These are phyloP conservation scores for Abrostola tripartita DNA, from an alignment of 2,888 invertebrate genomes.

Conservation along the genomic window DNA sequence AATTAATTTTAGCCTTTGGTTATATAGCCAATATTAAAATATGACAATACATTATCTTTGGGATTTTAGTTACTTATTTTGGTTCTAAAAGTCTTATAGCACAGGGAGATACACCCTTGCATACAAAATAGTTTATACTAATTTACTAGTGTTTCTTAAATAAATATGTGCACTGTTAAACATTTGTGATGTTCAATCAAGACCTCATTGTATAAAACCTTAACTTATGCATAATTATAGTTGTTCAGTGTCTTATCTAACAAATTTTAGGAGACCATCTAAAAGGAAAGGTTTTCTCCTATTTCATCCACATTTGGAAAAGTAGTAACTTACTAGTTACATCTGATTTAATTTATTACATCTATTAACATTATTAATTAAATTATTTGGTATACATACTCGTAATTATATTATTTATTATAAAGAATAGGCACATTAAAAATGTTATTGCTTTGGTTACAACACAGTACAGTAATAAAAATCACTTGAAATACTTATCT, in stretches of 20 bases:
- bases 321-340: slow-evolving; percentile 39
- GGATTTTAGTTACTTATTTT: slow-evolving; percentile 62
- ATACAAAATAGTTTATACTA: slow-evolving; percentile 43
- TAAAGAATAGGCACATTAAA: slow-evolving; percentile 83
- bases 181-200: slow-evolving; percentile 68
- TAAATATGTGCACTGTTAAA: slow-evolving; percentile 62
- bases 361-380: slow-evolving; percentile 65
- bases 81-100: slow-evolving; percentile 52
- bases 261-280: slow-evolving; percentile 71
- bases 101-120: slow-evolving; percentile 37
- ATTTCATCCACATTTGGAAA: slow-evolving; percentile 37
- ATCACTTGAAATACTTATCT: slow-evolving; percentile 82
- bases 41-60: slow-evolving; percentile 64
- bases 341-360: slow-evolving; percentile 42
- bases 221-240: slow-evolving; percentile 57
- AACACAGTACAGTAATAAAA: slow-evolving; percentile 81
- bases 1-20: slow-evolving; percentile 78
- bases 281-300: slow-evolving; percentile 49
- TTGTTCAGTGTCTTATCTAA: slow-evolving; percentile 76
- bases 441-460: slow-evolving; percentile 87
- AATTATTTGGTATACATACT: slow-evolving; percentile 81
- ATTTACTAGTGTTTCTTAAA: slow-evolving; percentile 50
- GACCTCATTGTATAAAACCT: slow-evolving; percentile 54
- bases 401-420: slow-evolving; percentile 67
- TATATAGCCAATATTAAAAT: slow-evolving; percentile 77